Base-by-base conservation (phyloP, 1,140 invertebrate species). In the Aleiodes sp. region DNA sequence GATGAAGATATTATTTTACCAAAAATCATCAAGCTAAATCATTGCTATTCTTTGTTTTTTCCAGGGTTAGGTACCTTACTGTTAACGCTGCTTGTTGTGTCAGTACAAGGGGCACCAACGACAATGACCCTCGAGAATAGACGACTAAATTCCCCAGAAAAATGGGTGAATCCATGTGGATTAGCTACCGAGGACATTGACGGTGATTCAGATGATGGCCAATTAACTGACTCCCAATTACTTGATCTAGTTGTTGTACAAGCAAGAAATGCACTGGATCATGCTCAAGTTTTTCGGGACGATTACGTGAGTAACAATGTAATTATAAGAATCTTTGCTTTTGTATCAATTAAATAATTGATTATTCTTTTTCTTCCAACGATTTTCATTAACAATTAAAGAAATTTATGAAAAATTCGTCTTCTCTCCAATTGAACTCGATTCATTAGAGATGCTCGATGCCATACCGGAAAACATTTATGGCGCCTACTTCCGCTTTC, bases 301-400 rank as follows among this genome's bases (percentile, higher is more conserved):
- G 76, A 84, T 60, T 89, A 85, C 76, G 88, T 89, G 78, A 89
- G 88, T 89, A 80, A 10, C 43, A 52, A 35, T 43, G 39, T 61
- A 59, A 37, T 46, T 41, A 16, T 21, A 46, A 26, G 43, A 41
- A 26, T 12, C 31, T 69, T 68, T 56, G 10, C 31, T 62, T 61
- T 33, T 67, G 9, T 62, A 60, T n/a, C n/a, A n/a, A n/a, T n/a
- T n/a, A n/a, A n/a, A n/a, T n/a, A n/a, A n/a, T n/a, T n/a, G n/a
- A n/a, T n/a, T n/a, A n/a, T n/a, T 21, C 19, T 16, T 28, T 37
- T 21, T 19, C n/a, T n/a, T n/a, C n/a, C n/a, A n/a, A 28, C 24
- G 26, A 16, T n/a, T 62, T 37, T 19, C 19, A 31, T 24, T 16
- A 35, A 37, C n/a, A 35, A 19, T 12, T 37, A 16, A 24, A 37